Evolutionary conservation across 2,888 invertebrate species (phyloP), one percentile per base, ranked within the genome.

Genomic region (Spicauda simplicius): DNA sequence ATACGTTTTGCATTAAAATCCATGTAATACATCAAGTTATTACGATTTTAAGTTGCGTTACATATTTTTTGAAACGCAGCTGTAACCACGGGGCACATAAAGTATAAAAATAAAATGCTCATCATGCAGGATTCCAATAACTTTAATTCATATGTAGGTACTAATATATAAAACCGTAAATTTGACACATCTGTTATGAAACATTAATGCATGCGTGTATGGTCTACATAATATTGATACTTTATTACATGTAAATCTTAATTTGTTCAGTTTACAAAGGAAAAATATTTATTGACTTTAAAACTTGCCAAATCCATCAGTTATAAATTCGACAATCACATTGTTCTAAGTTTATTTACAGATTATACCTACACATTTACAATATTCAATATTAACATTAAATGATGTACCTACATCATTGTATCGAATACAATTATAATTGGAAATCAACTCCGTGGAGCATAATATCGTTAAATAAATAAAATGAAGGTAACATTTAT

Each of bases 151-250:
- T 83, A 82, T 70, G 65, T 68, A 61, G 74, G 76, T 82, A 81
- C 78, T 82, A 82, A 83, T 81, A 82, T 83, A 84, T 80, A 83
- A 77, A 83, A 82, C 83, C 79, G 80, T 81, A 80, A 80, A 81
- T 85, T 86, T 87, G 85, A 87, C 84, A 87, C 86, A 80, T 65
- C 53, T 68, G 65, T 69, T 70, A 59, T 62, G 30, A 74, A 73
- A 75, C 74, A 25, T 25, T 25, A 25, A 25, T 25, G 58, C 56
- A 54, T 56, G 52, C 53, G 37, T 25, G 30, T 12, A 16, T 50
- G 60, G 52, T 57, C 50, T 50, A 33, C 37, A 25, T 25, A 25
- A 53, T 19, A 41, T 11, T 50, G 8, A 20, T 25, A 25, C 5
- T 25, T 25, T 37, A 61, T 50, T 57, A 53, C 37, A 69, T 55